Evolutionary conservation across 2,888 invertebrate species (phyloP).

Genomic region (Drosophila mimetica): DNA sequence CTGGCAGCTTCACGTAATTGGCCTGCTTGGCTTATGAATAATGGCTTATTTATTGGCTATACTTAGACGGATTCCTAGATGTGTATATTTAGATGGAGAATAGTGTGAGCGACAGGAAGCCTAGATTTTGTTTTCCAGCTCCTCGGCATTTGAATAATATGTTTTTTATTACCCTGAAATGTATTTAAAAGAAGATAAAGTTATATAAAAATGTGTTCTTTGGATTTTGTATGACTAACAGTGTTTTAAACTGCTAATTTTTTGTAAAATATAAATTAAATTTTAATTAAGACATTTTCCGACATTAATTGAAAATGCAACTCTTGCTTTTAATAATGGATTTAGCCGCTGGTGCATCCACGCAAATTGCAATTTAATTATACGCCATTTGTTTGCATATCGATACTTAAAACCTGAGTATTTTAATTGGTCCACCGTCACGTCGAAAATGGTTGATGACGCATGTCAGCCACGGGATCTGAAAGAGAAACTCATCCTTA

Average conservation of each 20-base stretch:
- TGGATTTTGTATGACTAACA: too few species aligned
- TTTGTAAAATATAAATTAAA: too few species aligned
- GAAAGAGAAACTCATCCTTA: constrained; percentile 8
- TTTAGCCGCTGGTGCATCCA: background rate
- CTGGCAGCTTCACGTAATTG: constrained; percentile 40
- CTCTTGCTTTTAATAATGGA: background rate
- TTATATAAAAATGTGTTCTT: background rate
- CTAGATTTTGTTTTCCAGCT: background rate
- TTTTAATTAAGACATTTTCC: too few species aligned
- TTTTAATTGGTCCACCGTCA: constrained; percentile 24
- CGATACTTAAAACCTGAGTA: constrained; percentile 33
- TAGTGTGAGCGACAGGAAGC: background rate
- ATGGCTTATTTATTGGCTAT: constrained; percentile 68
- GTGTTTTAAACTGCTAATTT: too few species aligned
- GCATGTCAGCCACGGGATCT: constrained; percentile 28
- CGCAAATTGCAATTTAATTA: constrained; percentile 58
- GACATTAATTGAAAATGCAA: too few species aligned
- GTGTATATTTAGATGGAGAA: background rate
- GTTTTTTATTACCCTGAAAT: background rate
- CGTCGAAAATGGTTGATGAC: constrained; percentile 27
- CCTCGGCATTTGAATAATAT: background rate
- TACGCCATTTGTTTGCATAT: constrained; percentile 70
- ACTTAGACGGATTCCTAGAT: constrained; percentile 6
- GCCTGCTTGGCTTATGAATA: constrained; percentile 69
- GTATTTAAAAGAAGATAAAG: background rate